Percentiles rank a stretch among this genome's conserved stretches.
Evolutionary conservation across 1,140 invertebrate species (phyloP).

Genomic region (Heliconius melpomene): DNA sequence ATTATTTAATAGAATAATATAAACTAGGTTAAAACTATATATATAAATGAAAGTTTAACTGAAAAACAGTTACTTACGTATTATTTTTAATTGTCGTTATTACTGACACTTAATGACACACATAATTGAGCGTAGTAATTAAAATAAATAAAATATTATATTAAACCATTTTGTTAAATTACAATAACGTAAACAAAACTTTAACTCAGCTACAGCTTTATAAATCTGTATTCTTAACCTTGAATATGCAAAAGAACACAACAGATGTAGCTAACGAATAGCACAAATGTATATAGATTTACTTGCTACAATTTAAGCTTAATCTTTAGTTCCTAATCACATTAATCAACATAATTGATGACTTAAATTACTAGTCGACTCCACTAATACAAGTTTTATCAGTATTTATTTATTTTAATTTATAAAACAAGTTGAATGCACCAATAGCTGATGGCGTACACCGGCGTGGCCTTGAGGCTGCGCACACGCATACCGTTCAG

Average conservation of each 20-base stretch:
- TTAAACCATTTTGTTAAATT: neutral
- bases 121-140: no score
- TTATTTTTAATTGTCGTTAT: no score
- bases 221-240: slow-evolving; percentile 44
- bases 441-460: slow-evolving; percentile 43
- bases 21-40: no score
- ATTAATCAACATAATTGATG: neutral
- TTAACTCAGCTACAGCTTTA: slow-evolving; percentile 20
- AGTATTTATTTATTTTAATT: slow-evolving; percentile 7
- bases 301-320: neutral
- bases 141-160: neutral
- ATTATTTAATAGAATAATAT: no score
- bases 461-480: slow-evolving; percentile 65
- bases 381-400: neutral
- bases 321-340: neutral
- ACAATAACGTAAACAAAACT: slow-evolving; percentile 28
- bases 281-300: neutral
- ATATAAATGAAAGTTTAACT: no score
- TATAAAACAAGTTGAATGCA: slow-evolving; percentile 64
- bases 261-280: slow-evolving; percentile 47
- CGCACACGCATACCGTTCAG: slow-evolving; percentile 55
- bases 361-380: no score
- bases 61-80: no score
- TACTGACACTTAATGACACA: no score
- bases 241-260: slow-evolving; percentile 52